A percentile compares a stretch with the other conserved stretches of the same genome.
Evolutionary conservation across 2,888 invertebrate species (phyloP).

Genomic region (Pollenia amentaria): DNA sequence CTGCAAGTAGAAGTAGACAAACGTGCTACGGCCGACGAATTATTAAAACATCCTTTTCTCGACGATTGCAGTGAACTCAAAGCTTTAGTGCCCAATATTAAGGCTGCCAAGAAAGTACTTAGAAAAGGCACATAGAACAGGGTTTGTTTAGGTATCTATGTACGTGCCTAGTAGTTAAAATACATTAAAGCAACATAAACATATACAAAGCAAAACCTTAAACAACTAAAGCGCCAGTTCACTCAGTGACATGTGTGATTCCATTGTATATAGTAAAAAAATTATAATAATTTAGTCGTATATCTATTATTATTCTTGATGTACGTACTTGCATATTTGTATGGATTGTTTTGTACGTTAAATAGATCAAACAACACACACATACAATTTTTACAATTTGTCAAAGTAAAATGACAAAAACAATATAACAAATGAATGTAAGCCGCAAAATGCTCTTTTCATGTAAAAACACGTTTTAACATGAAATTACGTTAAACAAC

Average conservation of each 20-base stretch:
- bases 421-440: not conserved
- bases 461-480: slow-evolving; percentile 42
- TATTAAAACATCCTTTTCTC: slow-evolving; percentile 95
- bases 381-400: slow-evolving; percentile 30
- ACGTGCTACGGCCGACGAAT: slow-evolving; percentile 93
- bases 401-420: slow-evolving; percentile 18
- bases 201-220: slow-evolving; percentile 16
- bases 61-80: slow-evolving; percentile 92
- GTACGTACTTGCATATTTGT: slow-evolving; percentile 36
- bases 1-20: slow-evolving; percentile 95
- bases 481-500: slow-evolving; percentile 27
- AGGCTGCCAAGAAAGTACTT: slow-evolving; percentile 94
- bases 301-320: slow-evolving; percentile 52
- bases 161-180: slow-evolving; percentile 70
- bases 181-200: slow-evolving; percentile 16
- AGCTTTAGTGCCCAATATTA: slow-evolving; percentile 94
- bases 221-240: slow-evolving; percentile 57
- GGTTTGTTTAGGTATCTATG: slow-evolving; percentile 72
- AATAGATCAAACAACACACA: slow-evolving; percentile 40
- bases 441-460: not conserved
- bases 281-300: slow-evolving; percentile 20
- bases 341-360: slow-evolving; percentile 37
- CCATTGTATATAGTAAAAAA: slow-evolving; percentile 67
- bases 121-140: slow-evolving; percentile 75
- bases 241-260: slow-evolving; percentile 67